Conservation (phyloP, 1,140 invertebrate species). For the Macrotrachela quadricornifera region DNA sequence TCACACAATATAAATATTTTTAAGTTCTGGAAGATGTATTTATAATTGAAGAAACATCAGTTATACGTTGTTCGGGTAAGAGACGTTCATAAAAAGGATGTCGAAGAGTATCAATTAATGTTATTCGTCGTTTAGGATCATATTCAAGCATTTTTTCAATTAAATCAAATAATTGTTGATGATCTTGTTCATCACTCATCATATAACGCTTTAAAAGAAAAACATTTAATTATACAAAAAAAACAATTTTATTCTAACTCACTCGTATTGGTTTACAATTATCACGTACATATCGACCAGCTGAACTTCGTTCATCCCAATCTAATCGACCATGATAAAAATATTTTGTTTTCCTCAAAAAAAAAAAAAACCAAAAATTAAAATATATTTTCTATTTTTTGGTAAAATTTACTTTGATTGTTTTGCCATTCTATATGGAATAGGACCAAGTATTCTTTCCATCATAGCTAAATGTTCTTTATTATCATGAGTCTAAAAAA, state of each 20-base stretch:
- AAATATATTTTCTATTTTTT: no score
- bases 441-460: slow-evolving; percentile 83
- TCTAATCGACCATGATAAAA: slow-evolving; percentile 27
- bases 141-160: slow-evolving; percentile 88
- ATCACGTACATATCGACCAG: slow-evolving; percentile 35
- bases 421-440: slow-evolving; percentile 80
- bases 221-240: neutral
- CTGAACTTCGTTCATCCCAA: slow-evolving; percentile 24
- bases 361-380: no score
- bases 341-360: slow-evolving; percentile 24
- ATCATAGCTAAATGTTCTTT: slow-evolving; percentile 98
- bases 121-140: slow-evolving; percentile 42
- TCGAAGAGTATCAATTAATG: neutral
- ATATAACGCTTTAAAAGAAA: slow-evolving; percentile 65
- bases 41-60: no score
- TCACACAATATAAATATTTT: no score
- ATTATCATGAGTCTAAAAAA: slow-evolving; percentile 79
- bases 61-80: no score
- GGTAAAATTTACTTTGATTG: slow-evolving; percentile 59
- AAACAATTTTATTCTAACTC: slow-evolving; percentile 31
- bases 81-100: neutral
- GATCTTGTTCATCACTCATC: slow-evolving; percentile 53
- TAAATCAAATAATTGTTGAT: slow-evolving; percentile 74
- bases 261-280: slow-evolving; percentile 86
- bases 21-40: no score